Evolutionary conservation across 1,140 invertebrate species (phyloP), one percentile per base, ranked within the genome.

Genomic region (Argopecten irradians): DNA sequence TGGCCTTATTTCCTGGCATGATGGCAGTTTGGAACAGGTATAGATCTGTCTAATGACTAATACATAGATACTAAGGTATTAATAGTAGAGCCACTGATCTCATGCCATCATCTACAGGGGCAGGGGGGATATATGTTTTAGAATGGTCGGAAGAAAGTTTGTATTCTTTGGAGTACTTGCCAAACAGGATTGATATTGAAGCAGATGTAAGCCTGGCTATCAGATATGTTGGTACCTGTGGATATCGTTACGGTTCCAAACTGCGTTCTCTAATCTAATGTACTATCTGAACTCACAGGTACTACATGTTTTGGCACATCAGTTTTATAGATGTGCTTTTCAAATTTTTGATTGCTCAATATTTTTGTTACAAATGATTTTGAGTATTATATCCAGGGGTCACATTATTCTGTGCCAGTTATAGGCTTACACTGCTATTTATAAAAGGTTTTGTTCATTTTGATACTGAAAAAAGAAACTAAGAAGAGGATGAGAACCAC

Each of bases 81-180:
- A 46, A 28, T 28, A 5, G 36, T 39, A 39, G 5, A 39, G 36
- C n/a, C n/a, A n/a, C n/a, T 5, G 55, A 71, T 28, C 5, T n/a
- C 22, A 71, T n/a, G 22, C 55, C 28, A 22, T 71, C 1, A 71
- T 28, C 5, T 71, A 71, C 8, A 28, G 55, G n/a, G n/a, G 14
- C n/a, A 28, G n/a, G 55, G 22, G 55, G 22, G 55, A n/a, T 71
- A n/a, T 71, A 22, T 71, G n/a, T 71, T 28, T 7, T 28, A 28
- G 55, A 71, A 71, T 71, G 55, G 55, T 71, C 14, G 55, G 55
- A 71, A 46, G 43, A 46, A 46, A 28, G 55, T 71, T 71, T 71
- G 55, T 71, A 71, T 71, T 71, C 55, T 71, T 71, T 28, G 55
- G 55, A 71, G 5, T 71, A n/a, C 28, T 28, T 71, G 55, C 55